Evolutionary conservation across 2,113 vertebrate species (phyloP), one percentile per base, ranked within the genome.

Genomic region (Dinomys branickii): DNA sequence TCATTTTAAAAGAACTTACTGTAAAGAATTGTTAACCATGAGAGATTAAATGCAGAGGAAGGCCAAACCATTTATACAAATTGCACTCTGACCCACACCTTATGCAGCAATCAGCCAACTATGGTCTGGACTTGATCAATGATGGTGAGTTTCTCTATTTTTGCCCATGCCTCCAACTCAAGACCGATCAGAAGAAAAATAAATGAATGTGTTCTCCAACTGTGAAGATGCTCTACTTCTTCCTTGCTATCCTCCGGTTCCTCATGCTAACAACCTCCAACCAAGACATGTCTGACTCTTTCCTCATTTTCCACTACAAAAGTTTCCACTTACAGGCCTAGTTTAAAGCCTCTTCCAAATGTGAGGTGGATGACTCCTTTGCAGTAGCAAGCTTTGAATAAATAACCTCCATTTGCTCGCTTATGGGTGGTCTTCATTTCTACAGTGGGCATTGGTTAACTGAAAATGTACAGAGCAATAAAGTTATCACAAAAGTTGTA

Each of bases 1-100:
- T 54, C 65, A 82, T 17, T 85, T 94, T 69, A 93, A 88, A 17
- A 87, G 26, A 93, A 85, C 24, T 67, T 83, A 78, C 80, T 59
- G 71, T 78, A 78, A 93, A 90, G 35, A 90, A 94, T 5, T 35
- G 19, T 90, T 87, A 78, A 78, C 78, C 28, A 91, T 56, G 47
- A 91, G 38, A 41, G 12, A 44, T 4, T 94, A 38, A 61, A 78
- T 33, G 69, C 26, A 58, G 14, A 88, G 35, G 47, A 80, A 20
- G 56, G 19, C 19, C 41, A 67, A 5, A 81, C 7, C 28, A 58
- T 35, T 14, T 56, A 19, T 30, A 58, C 50, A 47, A 50, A 20
- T 1, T 82, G 47, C 85, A n/a, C 38, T 44, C 38, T 52, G 16
- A 52, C 26, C 24, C 17, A 54, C 9, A 54, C 19, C 50, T 52